Percentiles rank a stretch among this genome's conserved stretches.
Evolutionary conservation across 2,888 invertebrate species (phyloP).

Genomic region (Drosophila acutilabella): DNA sequence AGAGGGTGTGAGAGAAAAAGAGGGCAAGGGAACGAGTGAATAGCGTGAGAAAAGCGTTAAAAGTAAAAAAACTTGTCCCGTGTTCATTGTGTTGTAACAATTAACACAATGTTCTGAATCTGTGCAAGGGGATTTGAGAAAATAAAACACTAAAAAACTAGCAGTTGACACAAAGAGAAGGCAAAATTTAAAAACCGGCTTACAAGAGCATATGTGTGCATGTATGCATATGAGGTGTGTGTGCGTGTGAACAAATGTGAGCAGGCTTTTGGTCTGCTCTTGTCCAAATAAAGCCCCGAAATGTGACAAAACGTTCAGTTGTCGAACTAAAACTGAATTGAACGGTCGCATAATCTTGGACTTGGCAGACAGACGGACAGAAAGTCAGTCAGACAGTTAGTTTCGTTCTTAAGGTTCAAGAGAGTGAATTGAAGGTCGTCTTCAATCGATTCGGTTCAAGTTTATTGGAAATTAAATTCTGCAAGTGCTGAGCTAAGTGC

Average conservation of each 20-base stretch:
- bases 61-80: slow-evolving; percentile 14
- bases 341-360: slow-evolving; percentile 61
- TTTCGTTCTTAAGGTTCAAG: slow-evolving; percentile 28
- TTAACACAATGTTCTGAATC: slow-evolving; percentile 32
- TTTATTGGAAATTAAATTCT: slow-evolving; percentile 1
- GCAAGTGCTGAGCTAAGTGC: slow-evolving; percentile 4
- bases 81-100: slow-evolving; percentile 20
- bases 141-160: slow-evolving; percentile 1
- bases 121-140: slow-evolving; percentile 9
- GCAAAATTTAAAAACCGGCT: slow-evolving; percentile 65
- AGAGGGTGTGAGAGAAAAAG: not conserved
- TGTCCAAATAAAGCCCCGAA: slow-evolving; percentile 57
- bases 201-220: slow-evolving; percentile 38
- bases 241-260: slow-evolving; percentile 16
- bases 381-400: slow-evolving; percentile 4
- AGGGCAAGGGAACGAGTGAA: not conserved
- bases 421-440: slow-evolving; percentile 57
- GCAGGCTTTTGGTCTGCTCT: slow-evolving; percentile 28
- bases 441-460: slow-evolving; percentile 57
- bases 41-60: slow-evolving; percentile 12
- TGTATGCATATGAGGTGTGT: not conserved
- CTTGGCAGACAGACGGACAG: slow-evolving; percentile 18
- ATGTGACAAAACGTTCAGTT: slow-evolving; percentile 68
- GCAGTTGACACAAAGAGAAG: slow-evolving; percentile 24
- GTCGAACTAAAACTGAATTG: slow-evolving; percentile 61